Evolutionary conservation across 2,888 invertebrate genomes (phyloP).

Genomic region (Salpingus planirostris): DNA sequence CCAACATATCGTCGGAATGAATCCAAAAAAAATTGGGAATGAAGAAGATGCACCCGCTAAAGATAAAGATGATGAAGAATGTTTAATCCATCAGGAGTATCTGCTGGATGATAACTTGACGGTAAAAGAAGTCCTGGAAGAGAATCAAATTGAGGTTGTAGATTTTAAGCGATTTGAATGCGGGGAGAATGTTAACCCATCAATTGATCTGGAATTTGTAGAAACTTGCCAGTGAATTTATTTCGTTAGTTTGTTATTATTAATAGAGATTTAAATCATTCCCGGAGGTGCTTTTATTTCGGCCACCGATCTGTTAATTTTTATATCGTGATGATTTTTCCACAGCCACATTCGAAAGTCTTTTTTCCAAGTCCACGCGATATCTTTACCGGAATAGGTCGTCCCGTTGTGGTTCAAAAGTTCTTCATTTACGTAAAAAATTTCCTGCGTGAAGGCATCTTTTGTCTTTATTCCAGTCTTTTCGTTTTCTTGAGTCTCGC

Average conservation of each 20-base stretch:
- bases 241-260: no score
- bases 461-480: constrained; percentile 23
- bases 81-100: constrained; percentile 80
- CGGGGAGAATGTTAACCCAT: constrained; percentile 51
- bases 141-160: constrained; percentile 56
- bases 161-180: constrained; percentile 85
- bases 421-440: constrained; percentile 45
- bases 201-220: constrained; percentile 45
- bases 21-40: constrained; percentile 64
- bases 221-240: constrained; percentile 58
- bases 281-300: constrained; percentile 5
- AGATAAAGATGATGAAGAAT: constrained; percentile 66
- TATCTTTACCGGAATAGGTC: constrained; percentile 48
- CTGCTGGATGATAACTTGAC: constrained; percentile 66
- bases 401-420: constrained; percentile 49
- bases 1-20: constrained; percentile 89
- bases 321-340: constrained; percentile 37
- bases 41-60: constrained; percentile 51
- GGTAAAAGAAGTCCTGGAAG: constrained; percentile 63
- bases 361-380: constrained; percentile 60
- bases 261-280: no score
- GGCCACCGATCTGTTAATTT: constrained; percentile 27
- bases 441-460: constrained; percentile 28
- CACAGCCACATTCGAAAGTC: constrained; percentile 62
- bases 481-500: constrained; percentile 10